These are phyloP conservation scores for Pseudonaja textilis DNA, from an alignment of 2,113 vertebrate genomes.

Conservation along the genomic window DNA sequence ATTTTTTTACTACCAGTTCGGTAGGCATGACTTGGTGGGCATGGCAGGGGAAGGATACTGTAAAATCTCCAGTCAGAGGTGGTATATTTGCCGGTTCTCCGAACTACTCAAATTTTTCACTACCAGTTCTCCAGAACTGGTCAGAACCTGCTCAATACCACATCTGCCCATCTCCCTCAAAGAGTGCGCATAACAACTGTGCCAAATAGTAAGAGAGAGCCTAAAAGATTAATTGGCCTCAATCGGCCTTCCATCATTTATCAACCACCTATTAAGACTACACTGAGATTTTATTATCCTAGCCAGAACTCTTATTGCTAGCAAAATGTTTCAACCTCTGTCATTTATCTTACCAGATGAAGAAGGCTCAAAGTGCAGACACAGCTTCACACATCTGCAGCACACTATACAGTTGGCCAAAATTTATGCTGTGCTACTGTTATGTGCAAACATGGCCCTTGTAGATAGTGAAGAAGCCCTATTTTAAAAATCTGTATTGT, in stretches of 20 bases:
- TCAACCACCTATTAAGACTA: neutral
- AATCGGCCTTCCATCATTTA: neutral
- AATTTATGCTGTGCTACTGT: neutral
- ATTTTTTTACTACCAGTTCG: too few relatives aligned
- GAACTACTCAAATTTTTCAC: too few relatives aligned
- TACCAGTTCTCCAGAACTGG: too few relatives aligned
- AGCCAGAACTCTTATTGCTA: neutral
- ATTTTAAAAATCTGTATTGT: neutral
- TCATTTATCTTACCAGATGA: neutral
- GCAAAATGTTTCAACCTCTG: neutral
- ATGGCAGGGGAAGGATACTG: too few relatives aligned
- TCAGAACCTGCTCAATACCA: too few relatives aligned
- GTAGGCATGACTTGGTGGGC: too few relatives aligned
- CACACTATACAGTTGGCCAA: neutral
- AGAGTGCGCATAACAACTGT: neutral
- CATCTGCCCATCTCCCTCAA: neutral
- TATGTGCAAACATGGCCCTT: neutral
- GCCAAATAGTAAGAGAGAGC: neutral
- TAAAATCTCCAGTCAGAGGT: too few relatives aligned
- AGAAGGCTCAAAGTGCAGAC: neutral
- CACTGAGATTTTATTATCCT: neutral
- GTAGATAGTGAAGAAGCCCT: slow-evolving; percentile 15
- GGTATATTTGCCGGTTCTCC: too few relatives aligned
- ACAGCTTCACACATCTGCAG: neutral
- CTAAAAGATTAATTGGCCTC: neutral